Conservation (phyloP, 2,888 invertebrate species). For the Caenorhabditis plicata region DNA sequence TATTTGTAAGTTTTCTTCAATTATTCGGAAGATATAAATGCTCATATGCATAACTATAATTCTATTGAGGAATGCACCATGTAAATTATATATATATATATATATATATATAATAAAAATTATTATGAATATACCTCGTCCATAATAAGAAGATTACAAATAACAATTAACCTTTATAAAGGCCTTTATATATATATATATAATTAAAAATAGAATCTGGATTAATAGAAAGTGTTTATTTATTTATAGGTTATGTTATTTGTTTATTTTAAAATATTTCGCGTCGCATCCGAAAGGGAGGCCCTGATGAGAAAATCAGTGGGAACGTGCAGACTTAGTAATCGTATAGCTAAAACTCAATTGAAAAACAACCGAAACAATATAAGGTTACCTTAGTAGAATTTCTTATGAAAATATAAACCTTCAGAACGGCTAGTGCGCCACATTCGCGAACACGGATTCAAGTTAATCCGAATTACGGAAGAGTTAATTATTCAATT, state of each 20-base stretch:
- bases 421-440: slow-evolving; percentile 44
- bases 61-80: no score
- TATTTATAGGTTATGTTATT: slow-evolving; percentile 66
- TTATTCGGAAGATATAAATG: no score
- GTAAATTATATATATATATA: no score
- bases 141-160: no score
- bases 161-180: neutral
- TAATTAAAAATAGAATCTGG: neutral
- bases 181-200: neutral
- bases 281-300: slow-evolving; percentile 64
- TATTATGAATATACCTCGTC: no score
- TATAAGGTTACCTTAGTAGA: slow-evolving; percentile 9
- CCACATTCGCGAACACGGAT: slow-evolving; percentile 44
- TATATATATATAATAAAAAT: no score
- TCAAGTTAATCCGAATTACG: slow-evolving; percentile 40
- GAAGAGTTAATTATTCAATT: slow-evolving; percentile 49
- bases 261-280: slow-evolving; percentile 67
- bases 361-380: slow-evolving; percentile 44
- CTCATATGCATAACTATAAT: no score
- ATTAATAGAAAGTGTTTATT: no score
- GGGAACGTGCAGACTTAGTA: slow-evolving; percentile 62
- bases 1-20: slow-evolving; percentile 49
- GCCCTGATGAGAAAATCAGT: slow-evolving; percentile 61
- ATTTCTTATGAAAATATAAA: slow-evolving; percentile 1
- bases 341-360: slow-evolving; percentile 52